Evolutionary conservation across 2,113 vertebrate genomes (phyloP), one percentile per base, ranked within the genome.

Genomic region (Gasterosteus nipponicus): DNA sequence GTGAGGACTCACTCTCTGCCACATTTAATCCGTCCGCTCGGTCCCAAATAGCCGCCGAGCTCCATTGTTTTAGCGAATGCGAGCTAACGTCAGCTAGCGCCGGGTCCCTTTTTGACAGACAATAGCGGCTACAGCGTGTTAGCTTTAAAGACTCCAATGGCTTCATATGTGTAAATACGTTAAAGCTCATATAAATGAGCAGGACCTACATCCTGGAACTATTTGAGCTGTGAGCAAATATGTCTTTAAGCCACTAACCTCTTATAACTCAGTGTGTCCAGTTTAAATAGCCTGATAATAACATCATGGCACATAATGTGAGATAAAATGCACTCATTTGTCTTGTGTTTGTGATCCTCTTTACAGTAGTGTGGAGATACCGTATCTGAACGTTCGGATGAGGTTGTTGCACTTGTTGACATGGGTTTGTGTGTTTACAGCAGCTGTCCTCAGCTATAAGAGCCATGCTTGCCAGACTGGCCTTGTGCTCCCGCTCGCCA

Each of bases 391-490:
- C 14, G 41, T 58, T 67, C 16, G 44, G 38, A 33, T 62, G 10
- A 79, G 31, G 46, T 69, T 69, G 42, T 73, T 59, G 44, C 61
- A 51, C 49, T 12, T 6, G 2, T 53, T 65, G 57, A 4, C 31
- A 53, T 49, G 77, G 46, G 10, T 82, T 69, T 75, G 16, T 82
- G 47, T 90, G 33, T 67, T 46, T 51, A 26, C 57, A 29, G 58
- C 54, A 80, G 79, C 60, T 80, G 8, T 82, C 29, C 63, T 65
- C 26, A 78, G 64, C 65, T 71, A 19, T 62, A 58, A 38, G 69
- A 62, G 80, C 74, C 82, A 93, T 94, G 92, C 90, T 94, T 80
- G 78, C 89, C 68, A 88, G 90, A 63, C 72, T 94, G 44, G 83
- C 72, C 16, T 70, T 79, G 66, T 89, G 89, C 69, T 85, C 90